Evolutionary conservation across 2,888 invertebrate genomes (phyloP).

Genomic region (Tipula lateralis): DNA sequence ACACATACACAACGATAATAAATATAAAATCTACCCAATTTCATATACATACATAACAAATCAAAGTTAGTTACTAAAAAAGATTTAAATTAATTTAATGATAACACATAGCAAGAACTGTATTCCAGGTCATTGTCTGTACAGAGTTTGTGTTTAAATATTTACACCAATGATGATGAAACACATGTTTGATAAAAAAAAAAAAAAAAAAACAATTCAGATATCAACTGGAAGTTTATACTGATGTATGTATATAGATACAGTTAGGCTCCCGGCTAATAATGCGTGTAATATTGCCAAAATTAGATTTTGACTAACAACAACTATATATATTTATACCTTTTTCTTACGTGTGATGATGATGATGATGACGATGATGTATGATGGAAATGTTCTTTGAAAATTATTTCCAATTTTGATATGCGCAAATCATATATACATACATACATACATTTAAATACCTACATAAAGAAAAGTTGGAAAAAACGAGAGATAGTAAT

Average conservation of each 20-base stretch:
- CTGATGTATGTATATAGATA: not conserved
- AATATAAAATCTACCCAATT: not conserved
- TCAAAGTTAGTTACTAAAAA: not conserved
- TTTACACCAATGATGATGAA: conserved; percentile 11
- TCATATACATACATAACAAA: not conserved
- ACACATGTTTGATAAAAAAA: not conserved
- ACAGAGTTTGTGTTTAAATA: conserved; percentile 7
- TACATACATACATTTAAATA: too few species aligned
- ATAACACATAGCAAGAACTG: not conserved
- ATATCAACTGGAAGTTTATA: conserved; percentile 5
- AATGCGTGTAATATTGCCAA: conserved; percentile 19
- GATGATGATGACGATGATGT: not conserved
- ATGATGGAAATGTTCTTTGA: not conserved
- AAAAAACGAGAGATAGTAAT: not conserved
- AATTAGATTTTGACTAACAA: conserved; percentile 14
- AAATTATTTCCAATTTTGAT: not conserved
- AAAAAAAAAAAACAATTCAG: not conserved
- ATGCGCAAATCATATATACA: not conserved
- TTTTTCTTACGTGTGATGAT: conserved; percentile 5
- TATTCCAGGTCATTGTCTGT: conserved; percentile 3
- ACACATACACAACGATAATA: not conserved
- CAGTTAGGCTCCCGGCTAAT: not conserved
- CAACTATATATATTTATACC: not conserved
- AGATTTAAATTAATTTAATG: conserved; percentile 20
- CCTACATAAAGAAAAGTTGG: not conserved